Evolutionary conservation across 1,140 invertebrate genomes (phyloP).

Genomic region (Tetraneura akinire): DNA sequence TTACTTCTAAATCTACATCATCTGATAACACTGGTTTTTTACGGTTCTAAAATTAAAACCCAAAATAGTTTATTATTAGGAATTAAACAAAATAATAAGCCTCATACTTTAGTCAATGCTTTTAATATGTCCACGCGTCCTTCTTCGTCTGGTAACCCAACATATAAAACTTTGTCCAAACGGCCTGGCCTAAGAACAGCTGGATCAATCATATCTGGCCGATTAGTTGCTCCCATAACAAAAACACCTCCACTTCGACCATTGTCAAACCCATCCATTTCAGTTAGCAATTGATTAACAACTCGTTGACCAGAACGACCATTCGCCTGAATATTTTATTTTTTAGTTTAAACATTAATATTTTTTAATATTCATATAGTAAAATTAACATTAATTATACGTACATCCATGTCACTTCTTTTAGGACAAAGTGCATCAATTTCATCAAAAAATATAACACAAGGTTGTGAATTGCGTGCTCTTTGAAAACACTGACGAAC

Average conservation of each 20-base stretch:
- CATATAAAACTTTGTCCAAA: slow-evolving; percentile 91
- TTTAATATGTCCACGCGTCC: slow-evolving; percentile 87
- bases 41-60: slow-evolving; percentile 65
- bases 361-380: background rate
- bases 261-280: slow-evolving; percentile 96
- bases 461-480: slow-evolving; percentile 92
- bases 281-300: slow-evolving; percentile 95
- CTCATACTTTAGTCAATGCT: slow-evolving; percentile 82
- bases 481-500: slow-evolving; percentile 92
- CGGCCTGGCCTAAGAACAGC: slow-evolving; percentile 92
- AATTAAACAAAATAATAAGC: background rate
- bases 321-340: slow-evolving; percentile 60
- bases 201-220: slow-evolving; percentile 95
- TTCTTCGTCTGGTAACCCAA: slow-evolving; percentile 79
- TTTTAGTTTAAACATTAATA: background rate
- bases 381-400: background rate
- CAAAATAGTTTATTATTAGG: too few relatives aligned
- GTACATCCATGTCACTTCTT: slow-evolving; percentile 73
- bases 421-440: slow-evolving; percentile 95
- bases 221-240: slow-evolving; percentile 93
- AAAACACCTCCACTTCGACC: slow-evolving; percentile 80
- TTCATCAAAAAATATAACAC: slow-evolving; percentile 99
- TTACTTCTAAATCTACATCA: slow-evolving; percentile 75
- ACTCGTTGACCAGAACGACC: slow-evolving; percentile 65
- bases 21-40: slow-evolving; percentile 72